Conservation (phyloP, 2,797 vertebrate genomes). For the Meriones psammophilus region DNA sequence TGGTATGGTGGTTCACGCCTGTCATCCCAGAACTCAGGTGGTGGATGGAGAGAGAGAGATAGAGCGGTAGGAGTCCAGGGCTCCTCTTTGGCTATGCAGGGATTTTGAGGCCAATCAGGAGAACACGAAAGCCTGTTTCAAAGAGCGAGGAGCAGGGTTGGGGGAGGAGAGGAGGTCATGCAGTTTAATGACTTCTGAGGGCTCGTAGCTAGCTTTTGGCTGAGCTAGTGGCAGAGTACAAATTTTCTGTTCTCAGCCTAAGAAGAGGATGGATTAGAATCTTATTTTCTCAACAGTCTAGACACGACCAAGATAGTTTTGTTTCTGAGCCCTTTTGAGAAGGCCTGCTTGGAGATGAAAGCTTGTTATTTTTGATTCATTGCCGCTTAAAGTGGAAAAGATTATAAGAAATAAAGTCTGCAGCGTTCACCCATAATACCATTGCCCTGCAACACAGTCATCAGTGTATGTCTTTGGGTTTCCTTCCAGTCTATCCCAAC, state of each 20-base stretch:
- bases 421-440: neutral
- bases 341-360: conserved; percentile 24
- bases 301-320: conserved; percentile 40
- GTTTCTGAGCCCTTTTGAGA: conserved; percentile 28
- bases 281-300: conserved; percentile 62
- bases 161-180: neutral
- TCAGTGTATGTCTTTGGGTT: conserved; percentile 64
- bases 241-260: conserved; percentile 15
- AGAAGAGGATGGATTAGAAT: conserved; percentile 21
- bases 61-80: neutral
- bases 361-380: conserved; percentile 52
- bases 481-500: conserved; percentile 49
- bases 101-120: neutral
- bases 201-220: neutral
- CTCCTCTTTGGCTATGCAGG: neutral
- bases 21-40: neutral
- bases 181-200: conserved; percentile 8
- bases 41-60: neutral
- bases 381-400: conserved; percentile 38
- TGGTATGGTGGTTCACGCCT: neutral
- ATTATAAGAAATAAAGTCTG: conserved; percentile 45
- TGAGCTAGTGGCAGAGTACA: neutral
- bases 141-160: neutral
- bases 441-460: neutral
- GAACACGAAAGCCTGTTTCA: neutral